Base-by-base conservation (phyloP, 2,797 vertebrate genomes). In the Tarsius wallacei region DNA sequence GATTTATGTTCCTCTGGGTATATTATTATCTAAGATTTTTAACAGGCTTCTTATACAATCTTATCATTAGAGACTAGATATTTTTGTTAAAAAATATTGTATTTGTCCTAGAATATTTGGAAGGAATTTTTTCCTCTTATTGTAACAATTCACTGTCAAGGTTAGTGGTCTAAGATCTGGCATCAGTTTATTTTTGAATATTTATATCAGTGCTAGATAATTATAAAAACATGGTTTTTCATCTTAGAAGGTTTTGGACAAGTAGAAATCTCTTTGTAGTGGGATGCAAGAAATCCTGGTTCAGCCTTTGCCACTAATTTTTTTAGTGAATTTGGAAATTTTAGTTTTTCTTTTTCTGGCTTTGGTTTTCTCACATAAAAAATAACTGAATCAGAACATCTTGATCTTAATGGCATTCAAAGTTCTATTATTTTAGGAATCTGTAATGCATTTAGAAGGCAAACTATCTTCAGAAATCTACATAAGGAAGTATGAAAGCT, bases 201-300 rank as follows among this genome's bases (percentile, higher is more conserved):
- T 93, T 78, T 88, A 16, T 73, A 42, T 91, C 87, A 77, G 86
- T 78, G 73, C 83, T 93, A 55, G 49, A n/a, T 96, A 92, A 95
- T 85, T 93, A 53, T 7, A 88, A 90, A 96, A 97, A 81, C 92
- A 28, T 90, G 28, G 4, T 84, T 91, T 91, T 96, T 87, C 59
- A 59, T 93, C 31, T 91, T 76, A 74, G 9, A 87, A 83, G 42
- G 76, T 94, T 68, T 63, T 96, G 16, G 78, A 93, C 95, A 95
- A 84, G 5, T 84, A 70, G 83, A 96, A 74, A 83, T 63, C 53
- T 16, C 17, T 81, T 53, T 91, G 28, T 51, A 36, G 11, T 80
- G 12, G 51, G n/a, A 96, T 19, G 7, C 36, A 76, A 87, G 73
- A 90, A 12, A 87, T 64, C 15, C 19, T 87, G n/a, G 16, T 68